Evolutionary conservation across 2,888 invertebrate species (phyloP).

Genomic region (Heteromurus nitidus): DNA sequence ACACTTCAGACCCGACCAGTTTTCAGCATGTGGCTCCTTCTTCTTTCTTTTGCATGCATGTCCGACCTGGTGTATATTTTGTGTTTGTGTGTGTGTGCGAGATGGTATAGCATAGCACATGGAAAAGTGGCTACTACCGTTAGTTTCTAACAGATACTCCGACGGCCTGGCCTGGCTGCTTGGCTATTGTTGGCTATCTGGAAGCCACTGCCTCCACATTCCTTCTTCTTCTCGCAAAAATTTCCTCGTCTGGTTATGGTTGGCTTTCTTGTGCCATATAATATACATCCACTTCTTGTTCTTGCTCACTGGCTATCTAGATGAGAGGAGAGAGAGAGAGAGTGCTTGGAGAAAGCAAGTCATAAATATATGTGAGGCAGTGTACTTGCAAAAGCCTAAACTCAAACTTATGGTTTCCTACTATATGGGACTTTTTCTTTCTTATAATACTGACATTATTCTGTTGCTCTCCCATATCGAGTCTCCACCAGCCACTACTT

Average conservation of each 20-base stretch:
- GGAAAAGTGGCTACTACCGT: slow-evolving; percentile 14
- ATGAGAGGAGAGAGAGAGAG: neutral
- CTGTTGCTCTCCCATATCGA: neutral
- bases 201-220: slow-evolving; percentile 16
- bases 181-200: slow-evolving; percentile 40
- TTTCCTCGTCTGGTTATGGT: slow-evolving; percentile 15
- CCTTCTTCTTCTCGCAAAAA: neutral
- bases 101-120: slow-evolving; percentile 2
- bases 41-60: neutral
- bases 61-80: neutral
- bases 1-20: slow-evolving; percentile 14
- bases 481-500: slow-evolving; percentile 14
- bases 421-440: neutral
- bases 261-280: no score
- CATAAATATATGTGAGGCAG: no score
- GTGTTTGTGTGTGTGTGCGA: neutral
- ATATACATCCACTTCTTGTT: no score
- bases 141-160: slow-evolving; percentile 1
- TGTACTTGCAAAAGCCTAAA: no score
- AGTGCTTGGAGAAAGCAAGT: slow-evolving; percentile 4
- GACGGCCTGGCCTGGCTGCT: no score
- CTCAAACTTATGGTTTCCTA: neutral
- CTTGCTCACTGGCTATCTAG: neutral
- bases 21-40: neutral
- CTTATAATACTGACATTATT: slow-evolving; percentile 35